phyloP scores from a whole-genome alignment of 2,113 vertebrate species.

The Rhinolophus ferrumequinum region DNA sequence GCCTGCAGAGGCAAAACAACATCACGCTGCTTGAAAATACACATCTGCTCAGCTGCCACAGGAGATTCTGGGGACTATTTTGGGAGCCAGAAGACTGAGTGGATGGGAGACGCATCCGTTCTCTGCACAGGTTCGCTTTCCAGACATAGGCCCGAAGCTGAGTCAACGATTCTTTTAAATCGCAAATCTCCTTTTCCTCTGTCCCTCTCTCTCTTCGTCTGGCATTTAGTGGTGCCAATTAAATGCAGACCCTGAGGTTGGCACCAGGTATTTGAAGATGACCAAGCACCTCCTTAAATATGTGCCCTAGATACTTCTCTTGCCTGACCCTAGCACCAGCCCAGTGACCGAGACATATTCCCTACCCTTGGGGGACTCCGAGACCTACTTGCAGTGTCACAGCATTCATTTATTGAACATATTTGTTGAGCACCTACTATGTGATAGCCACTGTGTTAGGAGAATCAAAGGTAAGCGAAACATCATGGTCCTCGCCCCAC shows the following conservation, averaged over 20 bases:
- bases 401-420: background rate
- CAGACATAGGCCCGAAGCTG: background rate
- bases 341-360: background rate
- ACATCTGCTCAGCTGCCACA: background rate
- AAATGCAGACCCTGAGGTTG: background rate
- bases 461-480: background rate
- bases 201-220: background rate
- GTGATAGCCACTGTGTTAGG: background rate
- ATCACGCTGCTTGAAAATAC: background rate
- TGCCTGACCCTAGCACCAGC: background rate
- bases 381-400: background rate
- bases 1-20: background rate
- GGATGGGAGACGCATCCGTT: background rate
- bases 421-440: background rate
- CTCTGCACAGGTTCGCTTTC: background rate
- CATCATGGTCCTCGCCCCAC: rapidly evolving
- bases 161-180: background rate
- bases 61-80: background rate
- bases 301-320: background rate
- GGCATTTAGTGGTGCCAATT: background rate
- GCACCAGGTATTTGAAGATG: background rate
- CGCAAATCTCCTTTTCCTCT: background rate
- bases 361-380: no score
- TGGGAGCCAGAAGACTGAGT: background rate
- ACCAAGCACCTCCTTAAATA: background rate